These are phyloP conservation scores for Hafferia zeledoni DNA, from an alignment of 2,797 vertebrate species.

Conservation along the genomic window DNA sequence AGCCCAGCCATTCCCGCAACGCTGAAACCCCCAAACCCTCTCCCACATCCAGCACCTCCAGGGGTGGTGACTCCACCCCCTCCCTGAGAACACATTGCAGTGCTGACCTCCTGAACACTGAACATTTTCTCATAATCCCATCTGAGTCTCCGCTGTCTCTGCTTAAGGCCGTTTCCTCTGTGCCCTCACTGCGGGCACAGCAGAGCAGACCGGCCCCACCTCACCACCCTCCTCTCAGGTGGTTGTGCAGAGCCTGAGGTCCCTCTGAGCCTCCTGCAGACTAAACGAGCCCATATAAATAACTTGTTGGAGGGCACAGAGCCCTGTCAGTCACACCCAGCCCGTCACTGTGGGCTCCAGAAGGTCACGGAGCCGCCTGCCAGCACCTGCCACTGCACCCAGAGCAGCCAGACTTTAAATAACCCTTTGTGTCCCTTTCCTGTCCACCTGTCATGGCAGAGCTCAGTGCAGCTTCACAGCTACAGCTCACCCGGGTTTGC, in stretches of 20 bases:
- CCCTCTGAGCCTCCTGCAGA: neutral
- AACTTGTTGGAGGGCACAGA: neutral
- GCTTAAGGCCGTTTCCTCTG: neutral
- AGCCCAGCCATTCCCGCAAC: neutral
- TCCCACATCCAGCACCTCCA: neutral
- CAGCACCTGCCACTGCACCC: slow-evolving; percentile 38
- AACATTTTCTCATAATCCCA: too few relatives aligned
- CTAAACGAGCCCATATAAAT: neutral
- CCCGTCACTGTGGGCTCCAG: neutral
- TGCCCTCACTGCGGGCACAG: neutral
- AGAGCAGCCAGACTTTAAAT: slow-evolving; percentile 43
- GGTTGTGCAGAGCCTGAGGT: neutral
- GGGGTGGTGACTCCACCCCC: neutral
- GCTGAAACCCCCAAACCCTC: neutral
- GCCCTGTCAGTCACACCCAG: slow-evolving; percentile 19
- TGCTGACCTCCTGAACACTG: neutral
- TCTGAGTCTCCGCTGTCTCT: neutral
- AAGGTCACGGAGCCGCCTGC: slow-evolving; percentile 48
- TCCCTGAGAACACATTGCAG: neutral
- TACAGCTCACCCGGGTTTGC: rapidly evolving
- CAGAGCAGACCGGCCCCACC: rapidly evolving
- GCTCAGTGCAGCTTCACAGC: neutral
- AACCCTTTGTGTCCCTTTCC: slow-evolving; percentile 56
- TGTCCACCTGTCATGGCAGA: slow-evolving; percentile 49
- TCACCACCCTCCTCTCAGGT: neutral